Conservation (phyloP, 2,797 vertebrate genomes). For the Sebastes hubbsi region DNA sequence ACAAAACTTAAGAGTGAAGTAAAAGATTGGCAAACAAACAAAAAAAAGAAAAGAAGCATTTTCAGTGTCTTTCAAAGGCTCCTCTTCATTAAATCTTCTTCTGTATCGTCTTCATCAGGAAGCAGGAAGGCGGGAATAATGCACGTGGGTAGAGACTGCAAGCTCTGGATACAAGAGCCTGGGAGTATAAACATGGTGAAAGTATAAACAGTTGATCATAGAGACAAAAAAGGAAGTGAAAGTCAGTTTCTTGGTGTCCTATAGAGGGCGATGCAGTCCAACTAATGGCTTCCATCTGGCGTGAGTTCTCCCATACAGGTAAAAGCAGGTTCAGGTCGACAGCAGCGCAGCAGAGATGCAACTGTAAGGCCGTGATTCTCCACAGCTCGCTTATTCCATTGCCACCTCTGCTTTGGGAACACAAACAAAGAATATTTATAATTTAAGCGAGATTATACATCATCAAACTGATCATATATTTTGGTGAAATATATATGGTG, state of each 20-base stretch:
- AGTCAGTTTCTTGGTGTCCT: conserved; percentile 58
- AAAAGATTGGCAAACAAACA: conserved; percentile 21
- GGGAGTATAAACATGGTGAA: conserved; percentile 24
- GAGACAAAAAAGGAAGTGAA: conserved; percentile 11
- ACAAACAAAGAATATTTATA: neutral
- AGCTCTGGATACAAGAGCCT: conserved; percentile 19
- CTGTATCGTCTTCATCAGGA: conserved; percentile 2
- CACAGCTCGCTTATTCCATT: conserved; percentile 59
- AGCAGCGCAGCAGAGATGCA: conserved; percentile 8
- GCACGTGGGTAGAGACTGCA: conserved; percentile 30
- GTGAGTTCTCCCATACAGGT: neutral
- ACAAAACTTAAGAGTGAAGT: neutral
- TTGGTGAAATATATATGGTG: neutral
- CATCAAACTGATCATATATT: neutral
- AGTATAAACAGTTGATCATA: conserved; percentile 15
- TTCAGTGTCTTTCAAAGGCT: conserved; percentile 14
- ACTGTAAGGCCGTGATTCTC: neutral
- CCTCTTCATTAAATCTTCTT: conserved; percentile 4
- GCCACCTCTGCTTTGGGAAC: conserved; percentile 56
- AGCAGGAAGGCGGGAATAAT: conserved; percentile 43
- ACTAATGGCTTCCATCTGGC: conserved; percentile 7
- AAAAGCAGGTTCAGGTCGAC: conserved; percentile 29
- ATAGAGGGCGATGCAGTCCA: conserved; percentile 72
- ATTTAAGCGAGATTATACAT: neutral
- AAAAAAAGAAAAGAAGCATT: neutral